A percentile compares a stretch with the other conserved stretches of the same genome.
These are phyloP conservation scores for Aspidapion aeneum DNA, from an alignment of 2,888 invertebrate species.

Conservation along the genomic window DNA sequence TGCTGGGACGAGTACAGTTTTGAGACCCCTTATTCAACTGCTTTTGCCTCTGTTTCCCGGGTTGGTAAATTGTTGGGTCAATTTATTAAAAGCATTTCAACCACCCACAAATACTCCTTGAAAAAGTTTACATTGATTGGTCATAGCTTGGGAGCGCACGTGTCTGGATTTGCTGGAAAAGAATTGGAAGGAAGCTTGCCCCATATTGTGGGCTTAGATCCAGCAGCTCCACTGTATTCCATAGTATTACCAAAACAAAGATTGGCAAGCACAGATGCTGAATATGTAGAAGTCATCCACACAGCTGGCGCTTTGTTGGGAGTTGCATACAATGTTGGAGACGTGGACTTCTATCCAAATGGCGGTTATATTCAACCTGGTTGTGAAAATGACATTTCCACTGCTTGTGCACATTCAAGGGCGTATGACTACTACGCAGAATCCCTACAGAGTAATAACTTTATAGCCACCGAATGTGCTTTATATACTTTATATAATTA, in stretches of 20 bases:
- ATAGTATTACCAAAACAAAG: slow-evolving; percentile 1
- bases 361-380: slow-evolving; percentile 23
- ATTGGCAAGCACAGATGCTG: slow-evolving; percentile 18
- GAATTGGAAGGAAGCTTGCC: slow-evolving; percentile 7
- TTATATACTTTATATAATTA: slow-evolving; percentile 18
- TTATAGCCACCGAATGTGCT: slow-evolving; percentile 23
- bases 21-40: slow-evolving; percentile 27
- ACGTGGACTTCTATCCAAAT: slow-evolving; percentile 24
- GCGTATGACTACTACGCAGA: slow-evolving; percentile 48
- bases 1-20: slow-evolving; percentile 37
- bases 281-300: slow-evolving; percentile 19
- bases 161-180: slow-evolving; percentile 37
- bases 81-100: slow-evolving; percentile 33
- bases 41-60: slow-evolving; percentile 27
- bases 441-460: slow-evolving; percentile 36
- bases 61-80: slow-evolving; percentile 33
- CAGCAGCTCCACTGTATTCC: slow-evolving; percentile 21
- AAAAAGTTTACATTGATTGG: slow-evolving; percentile 32
- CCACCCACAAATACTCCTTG: slow-evolving; percentile 26
- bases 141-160: slow-evolving; percentile 39
- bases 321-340: slow-evolving; percentile 12
- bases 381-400: slow-evolving; percentile 32
- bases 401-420: slow-evolving; percentile 47
- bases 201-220: slow-evolving; percentile 19
- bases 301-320: slow-evolving; percentile 16